These are phyloP conservation scores for Nasonia vitripennis DNA, from an alignment of 1,140 invertebrate genomes.

Conservation along the genomic window DNA sequence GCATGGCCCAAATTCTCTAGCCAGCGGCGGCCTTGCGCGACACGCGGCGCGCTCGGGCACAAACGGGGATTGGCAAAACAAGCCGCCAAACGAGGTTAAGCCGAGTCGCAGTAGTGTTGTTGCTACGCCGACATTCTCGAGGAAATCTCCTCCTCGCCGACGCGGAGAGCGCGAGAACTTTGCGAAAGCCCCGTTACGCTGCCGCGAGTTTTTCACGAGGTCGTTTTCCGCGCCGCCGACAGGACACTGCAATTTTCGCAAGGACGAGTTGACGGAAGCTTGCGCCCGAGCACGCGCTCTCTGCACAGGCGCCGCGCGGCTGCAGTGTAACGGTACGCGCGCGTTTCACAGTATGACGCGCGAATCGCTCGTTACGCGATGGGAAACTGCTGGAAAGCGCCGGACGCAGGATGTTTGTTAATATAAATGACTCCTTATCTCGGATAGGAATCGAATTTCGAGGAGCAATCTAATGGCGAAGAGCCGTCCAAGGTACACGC, in stretches of 20 bases:
- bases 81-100: conserved; percentile 1
- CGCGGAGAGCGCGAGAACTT: background rate
- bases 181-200: conserved; percentile 7
- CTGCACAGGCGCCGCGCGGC: background rate
- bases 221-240: background rate
- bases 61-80: conserved; percentile 32
- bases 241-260: conserved; percentile 27
- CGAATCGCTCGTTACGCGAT: background rate
- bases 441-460: too few relatives aligned
- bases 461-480: too few relatives aligned
- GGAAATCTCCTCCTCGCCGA: background rate
- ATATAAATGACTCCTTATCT: too few relatives aligned
- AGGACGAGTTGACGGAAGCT: conserved; percentile 41
- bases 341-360: too few relatives aligned
- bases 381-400: background rate
- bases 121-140: conserved; percentile 15
- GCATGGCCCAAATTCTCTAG: conserved; percentile 42
- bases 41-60: background rate
- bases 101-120: background rate
- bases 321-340: background rate
- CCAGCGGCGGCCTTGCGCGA: conserved; percentile 38
- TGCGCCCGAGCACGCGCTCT: background rate
- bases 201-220: background rate
- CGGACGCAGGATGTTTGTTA: too few relatives aligned
- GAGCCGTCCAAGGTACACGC: too few relatives aligned